Conservation (phyloP, 2,113 vertebrate genomes). For the Gulo gulo region DNA sequence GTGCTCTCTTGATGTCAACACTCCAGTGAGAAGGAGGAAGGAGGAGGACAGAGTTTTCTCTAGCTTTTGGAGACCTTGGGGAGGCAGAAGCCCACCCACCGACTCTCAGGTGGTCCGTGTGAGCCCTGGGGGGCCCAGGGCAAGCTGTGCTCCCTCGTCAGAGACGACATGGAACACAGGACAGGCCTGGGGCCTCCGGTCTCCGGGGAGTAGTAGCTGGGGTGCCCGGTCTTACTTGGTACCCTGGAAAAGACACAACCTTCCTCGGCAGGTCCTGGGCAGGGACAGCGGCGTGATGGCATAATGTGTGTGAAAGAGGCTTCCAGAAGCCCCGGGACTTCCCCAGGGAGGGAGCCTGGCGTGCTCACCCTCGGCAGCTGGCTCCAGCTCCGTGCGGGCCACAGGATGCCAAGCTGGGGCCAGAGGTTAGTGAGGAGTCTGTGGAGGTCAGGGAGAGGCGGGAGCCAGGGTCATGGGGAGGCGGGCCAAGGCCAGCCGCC, state of each 20-base stretch:
- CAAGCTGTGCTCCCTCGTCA: rapidly evolving
- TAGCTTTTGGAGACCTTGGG: background rate
- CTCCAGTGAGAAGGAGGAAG: background rate
- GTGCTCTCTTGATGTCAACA: background rate
- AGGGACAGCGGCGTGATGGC: rapidly evolving
- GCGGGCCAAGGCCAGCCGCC: background rate
- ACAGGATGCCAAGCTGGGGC: background rate
- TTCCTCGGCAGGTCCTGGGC: background rate
- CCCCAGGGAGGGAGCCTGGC: background rate
- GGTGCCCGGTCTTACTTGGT: background rate
- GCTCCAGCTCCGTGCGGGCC: background rate
- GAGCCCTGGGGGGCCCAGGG: background rate
- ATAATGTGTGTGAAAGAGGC: background rate
- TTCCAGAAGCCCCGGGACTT: background rate
- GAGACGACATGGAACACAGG: rapidly evolving
- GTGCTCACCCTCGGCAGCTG: background rate
- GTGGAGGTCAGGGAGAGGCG: background rate
- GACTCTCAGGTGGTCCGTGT: background rate
- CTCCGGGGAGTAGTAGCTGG: background rate
- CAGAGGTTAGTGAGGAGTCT: background rate
- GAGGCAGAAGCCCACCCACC: background rate
- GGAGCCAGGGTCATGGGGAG: background rate
- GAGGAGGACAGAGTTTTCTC: background rate
- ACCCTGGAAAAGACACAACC: background rate
- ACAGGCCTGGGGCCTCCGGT: background rate